A percentile compares a stretch with the other conserved stretches of the same genome.
Evolutionary conservation across 2,113 vertebrate genomes (phyloP).

Genomic region (Saccopteryx leptura): DNA sequence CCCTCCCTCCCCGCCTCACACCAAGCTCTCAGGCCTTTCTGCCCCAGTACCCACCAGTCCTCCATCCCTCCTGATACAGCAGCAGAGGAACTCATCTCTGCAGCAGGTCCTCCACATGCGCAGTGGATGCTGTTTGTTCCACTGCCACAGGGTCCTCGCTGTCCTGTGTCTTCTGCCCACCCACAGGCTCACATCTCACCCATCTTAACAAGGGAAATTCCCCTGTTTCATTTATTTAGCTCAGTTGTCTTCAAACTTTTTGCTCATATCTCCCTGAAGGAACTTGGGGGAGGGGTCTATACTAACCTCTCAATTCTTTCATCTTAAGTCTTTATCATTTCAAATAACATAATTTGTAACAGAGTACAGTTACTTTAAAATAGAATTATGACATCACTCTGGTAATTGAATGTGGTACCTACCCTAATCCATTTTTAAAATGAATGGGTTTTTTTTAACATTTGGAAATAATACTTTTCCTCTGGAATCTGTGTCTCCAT

Average conservation of each 20-base stretch:
- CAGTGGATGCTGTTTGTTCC: fast-evolving
- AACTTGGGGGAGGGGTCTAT: not conserved
- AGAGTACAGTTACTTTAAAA: not conserved
- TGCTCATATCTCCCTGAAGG: not conserved
- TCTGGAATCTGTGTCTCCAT: not conserved
- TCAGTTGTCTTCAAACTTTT: not conserved
- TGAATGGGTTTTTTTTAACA: not conserved
- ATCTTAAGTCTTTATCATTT: not conserved
- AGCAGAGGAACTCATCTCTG: too few species aligned
- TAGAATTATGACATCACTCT: not conserved
- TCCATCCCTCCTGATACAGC: not conserved
- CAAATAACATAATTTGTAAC: not conserved
- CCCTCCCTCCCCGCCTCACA: not conserved
- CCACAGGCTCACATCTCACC: not conserved
- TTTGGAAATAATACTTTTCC: not conserved
- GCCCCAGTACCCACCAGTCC: fast-evolving
- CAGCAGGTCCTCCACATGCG: fast-evolving
- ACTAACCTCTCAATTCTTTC: not conserved
- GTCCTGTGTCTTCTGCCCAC: not conserved
- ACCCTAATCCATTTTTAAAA: not conserved
- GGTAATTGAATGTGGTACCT: not conserved
- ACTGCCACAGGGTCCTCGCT: fast-evolving
- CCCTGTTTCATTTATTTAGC: too few species aligned
- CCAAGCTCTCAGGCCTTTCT: not conserved
- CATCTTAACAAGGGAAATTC: too few species aligned